Percentiles rank a stretch among this genome's conserved stretches.
These are phyloP conservation scores for Cyanoliseus patagonus DNA, from an alignment of 2,113 vertebrate species.

Conservation along the genomic window DNA sequence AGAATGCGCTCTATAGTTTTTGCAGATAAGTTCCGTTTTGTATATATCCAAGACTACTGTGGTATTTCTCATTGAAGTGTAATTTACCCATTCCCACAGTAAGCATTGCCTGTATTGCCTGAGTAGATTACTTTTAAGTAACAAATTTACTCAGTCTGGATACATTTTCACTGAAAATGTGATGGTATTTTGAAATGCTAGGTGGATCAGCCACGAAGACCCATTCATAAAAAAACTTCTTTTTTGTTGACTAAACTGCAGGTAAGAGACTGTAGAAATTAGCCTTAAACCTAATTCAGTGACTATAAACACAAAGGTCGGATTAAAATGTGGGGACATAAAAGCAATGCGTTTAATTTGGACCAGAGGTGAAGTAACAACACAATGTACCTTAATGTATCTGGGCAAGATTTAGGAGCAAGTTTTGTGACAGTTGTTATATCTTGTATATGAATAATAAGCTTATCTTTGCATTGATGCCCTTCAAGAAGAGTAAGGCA, in stretches of 20 bases:
- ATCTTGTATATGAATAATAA: not conserved
- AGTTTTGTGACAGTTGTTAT: not conserved
- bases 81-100: not conserved
- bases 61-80: not conserved
- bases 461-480: not conserved
- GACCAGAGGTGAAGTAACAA: not conserved
- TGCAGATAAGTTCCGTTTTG: not conserved
- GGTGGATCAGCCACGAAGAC: not conserved
- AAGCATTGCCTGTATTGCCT: not conserved
- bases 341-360: not conserved
- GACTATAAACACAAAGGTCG: not conserved
- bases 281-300: not conserved
- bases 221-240: not conserved
- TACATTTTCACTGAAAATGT: not conserved
- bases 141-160: not conserved
- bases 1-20: not conserved
- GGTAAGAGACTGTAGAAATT: not conserved
- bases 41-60: not conserved
- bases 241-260: not conserved
- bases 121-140: not conserved
- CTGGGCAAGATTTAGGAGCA: not conserved
- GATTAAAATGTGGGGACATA: not conserved
- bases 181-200: not conserved
- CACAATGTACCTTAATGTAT: not conserved
- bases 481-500: not conserved